These are phyloP conservation scores for Sandelia bainsii DNA, from an alignment of 2,797 vertebrate genomes.

Conservation along the genomic window DNA sequence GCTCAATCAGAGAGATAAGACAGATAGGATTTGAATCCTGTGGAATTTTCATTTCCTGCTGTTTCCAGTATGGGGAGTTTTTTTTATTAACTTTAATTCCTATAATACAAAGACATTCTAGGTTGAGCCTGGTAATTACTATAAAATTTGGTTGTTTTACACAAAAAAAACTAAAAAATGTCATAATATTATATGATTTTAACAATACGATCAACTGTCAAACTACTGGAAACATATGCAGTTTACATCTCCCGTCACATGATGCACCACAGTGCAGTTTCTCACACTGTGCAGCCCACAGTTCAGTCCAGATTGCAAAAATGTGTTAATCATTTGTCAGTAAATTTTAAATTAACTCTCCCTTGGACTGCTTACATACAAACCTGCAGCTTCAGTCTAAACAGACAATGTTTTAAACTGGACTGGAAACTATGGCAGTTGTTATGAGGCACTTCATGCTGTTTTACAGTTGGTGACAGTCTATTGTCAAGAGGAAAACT, in stretches of 20 bases:
- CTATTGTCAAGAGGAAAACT: too few species aligned
- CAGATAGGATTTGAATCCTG: slow-evolving; percentile 4
- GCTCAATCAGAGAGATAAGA: slow-evolving; percentile 53
- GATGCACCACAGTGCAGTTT: slow-evolving; percentile 2
- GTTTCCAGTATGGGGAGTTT: slow-evolving; percentile 8
- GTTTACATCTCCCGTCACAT: not conserved
- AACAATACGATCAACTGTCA: too few species aligned
- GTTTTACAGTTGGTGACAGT: too few species aligned
- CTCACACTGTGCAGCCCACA: not conserved
- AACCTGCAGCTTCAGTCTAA: not conserved
- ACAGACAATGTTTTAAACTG: too few species aligned
- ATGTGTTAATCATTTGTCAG: not conserved
- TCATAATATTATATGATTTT: too few species aligned
- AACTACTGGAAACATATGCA: too few species aligned
- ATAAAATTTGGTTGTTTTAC: too few species aligned
- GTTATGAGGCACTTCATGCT: too few species aligned
- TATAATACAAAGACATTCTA: not conserved
- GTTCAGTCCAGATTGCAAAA: slow-evolving; percentile 3
- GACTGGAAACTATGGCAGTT: too few species aligned
- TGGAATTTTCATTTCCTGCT: slow-evolving; percentile 55
- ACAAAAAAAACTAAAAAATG: not conserved
- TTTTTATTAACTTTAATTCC: slow-evolving; percentile 9
- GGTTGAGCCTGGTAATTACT: not conserved
- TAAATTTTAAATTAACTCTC: not conserved
- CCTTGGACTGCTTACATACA: not conserved